Evolutionary conservation across 2,797 vertebrate genomes (phyloP).

Genomic region (Leontocebus nigricollis): DNA sequence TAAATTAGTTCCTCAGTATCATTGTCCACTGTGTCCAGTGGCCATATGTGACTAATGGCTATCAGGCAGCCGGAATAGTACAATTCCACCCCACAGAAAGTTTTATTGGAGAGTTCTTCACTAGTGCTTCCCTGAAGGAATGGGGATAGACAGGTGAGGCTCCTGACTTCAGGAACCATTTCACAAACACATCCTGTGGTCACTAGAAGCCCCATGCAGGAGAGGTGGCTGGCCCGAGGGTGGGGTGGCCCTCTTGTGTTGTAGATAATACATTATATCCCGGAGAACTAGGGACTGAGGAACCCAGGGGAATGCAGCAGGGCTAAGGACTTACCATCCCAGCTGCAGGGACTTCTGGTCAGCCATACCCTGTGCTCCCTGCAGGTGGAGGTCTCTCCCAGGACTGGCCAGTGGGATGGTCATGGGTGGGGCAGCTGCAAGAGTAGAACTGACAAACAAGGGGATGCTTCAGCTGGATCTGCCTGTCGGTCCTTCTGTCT

Average conservation of each 20-base stretch:
- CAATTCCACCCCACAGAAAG: neutral
- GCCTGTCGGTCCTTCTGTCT: neutral
- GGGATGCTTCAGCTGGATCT: neutral
- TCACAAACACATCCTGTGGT: neutral
- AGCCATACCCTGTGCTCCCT: neutral
- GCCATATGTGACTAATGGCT: neutral
- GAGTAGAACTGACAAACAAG: neutral
- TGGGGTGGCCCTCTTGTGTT: neutral
- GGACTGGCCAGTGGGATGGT: neutral
- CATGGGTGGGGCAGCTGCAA: neutral
- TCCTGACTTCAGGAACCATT: constrained; percentile 12
- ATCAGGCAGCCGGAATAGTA: neutral
- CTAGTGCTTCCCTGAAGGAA: neutral
- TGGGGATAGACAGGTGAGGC: neutral
- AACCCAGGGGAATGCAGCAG: neutral
- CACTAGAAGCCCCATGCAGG: neutral
- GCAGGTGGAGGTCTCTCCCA: neutral
- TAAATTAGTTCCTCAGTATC: neutral
- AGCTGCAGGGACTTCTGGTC: neutral
- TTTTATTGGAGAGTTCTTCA: neutral
- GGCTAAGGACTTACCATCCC: neutral
- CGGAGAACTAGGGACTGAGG: neutral
- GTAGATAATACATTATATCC: neutral
- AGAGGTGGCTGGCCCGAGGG: neutral
- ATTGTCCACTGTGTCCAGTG: neutral